These are phyloP conservation scores for Cephus pulcher DNA, from an alignment of 2,888 invertebrate genomes.

Conservation along the genomic window DNA sequence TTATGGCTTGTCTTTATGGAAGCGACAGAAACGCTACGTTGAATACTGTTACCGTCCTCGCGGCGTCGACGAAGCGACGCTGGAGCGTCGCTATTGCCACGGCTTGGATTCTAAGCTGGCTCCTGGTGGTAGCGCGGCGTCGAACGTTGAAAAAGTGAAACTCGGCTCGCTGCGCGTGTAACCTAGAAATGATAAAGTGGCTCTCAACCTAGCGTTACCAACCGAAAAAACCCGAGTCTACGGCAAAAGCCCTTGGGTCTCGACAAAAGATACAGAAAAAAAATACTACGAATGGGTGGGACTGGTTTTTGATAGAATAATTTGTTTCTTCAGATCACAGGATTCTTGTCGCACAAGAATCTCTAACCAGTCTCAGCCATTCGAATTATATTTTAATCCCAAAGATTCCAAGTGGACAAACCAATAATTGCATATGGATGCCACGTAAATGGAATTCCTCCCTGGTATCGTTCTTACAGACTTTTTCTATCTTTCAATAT, in stretches of 20 bases:
- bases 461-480: not conserved
- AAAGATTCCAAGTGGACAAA: not conserved
- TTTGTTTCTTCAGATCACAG: not conserved
- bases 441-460: not conserved
- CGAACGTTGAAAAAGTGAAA: constrained; percentile 66
- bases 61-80: constrained; percentile 15
- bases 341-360: not conserved
- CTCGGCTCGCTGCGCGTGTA: constrained; percentile 66
- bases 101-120: not conserved
- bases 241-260: not conserved
- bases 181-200: constrained; percentile 65
- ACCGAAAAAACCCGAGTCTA: not conserved
- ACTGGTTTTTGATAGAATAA: not conserved
- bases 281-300: too few relatives aligned
- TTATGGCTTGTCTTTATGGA: not conserved
- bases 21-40: not conserved
- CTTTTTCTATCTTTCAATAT: not conserved
- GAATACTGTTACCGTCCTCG: not conserved
- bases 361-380: not conserved
- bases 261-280: not conserved
- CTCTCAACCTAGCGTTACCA: constrained; percentile 57
- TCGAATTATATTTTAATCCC: not conserved
- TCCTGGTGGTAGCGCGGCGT: constrained; percentile 54
- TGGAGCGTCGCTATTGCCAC: not conserved
- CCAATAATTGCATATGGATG: not conserved